Evolutionary conservation across 2,113 vertebrate genomes (phyloP), one percentile per base, ranked within the genome.

Genomic region (Lipophrys pholis): DNA sequence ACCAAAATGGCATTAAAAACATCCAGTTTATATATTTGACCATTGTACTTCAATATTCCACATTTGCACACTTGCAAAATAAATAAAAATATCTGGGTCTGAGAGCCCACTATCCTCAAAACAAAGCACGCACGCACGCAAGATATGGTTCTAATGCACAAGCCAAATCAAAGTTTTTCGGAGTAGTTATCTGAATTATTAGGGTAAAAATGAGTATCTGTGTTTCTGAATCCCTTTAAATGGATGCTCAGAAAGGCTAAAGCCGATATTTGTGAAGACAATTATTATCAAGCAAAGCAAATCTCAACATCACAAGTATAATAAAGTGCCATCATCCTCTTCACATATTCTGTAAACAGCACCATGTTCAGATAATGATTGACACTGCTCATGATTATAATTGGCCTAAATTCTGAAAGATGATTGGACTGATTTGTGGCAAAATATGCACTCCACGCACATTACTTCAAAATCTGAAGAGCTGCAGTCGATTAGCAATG

Each of bases 331-430:
- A 42, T 11, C 2, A 6, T 41, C 39, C 7, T 11, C 12, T 51
- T 63, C 15, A 65, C 36, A 16, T 64, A 45, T 65, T 41, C 65
- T 3, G 3, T 55, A 15, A 79, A 62, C 4, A 36, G 9, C 50
- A 61, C 42, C 11, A 17, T 70, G 12, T 43, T 53, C 16, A 60
- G 36, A 55, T 15, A 61, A 16, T 39, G 6, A 54, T 21, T 57
- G 51, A 53, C 52, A 61, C 57, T 54, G 15, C 11, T 72, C 35
- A 30, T 76, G 35, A 67, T 76, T 76, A 51, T 45, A 63, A 73
- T 36, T 64, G 42, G 52, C 48, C 38, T 71, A 16, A 58, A 15
- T 72, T 41, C 41, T 63, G 16, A 62, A 14, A 68, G 11, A 46
- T 79, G 36, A 70, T 46, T 59, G 16, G 8, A 14, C 7, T 42